A percentile compares a stretch with the other conserved stretches of the same genome.
These are phyloP conservation scores for Oscheius sp. DNA, from an alignment of 2,888 invertebrate species.

Conservation along the genomic window DNA sequence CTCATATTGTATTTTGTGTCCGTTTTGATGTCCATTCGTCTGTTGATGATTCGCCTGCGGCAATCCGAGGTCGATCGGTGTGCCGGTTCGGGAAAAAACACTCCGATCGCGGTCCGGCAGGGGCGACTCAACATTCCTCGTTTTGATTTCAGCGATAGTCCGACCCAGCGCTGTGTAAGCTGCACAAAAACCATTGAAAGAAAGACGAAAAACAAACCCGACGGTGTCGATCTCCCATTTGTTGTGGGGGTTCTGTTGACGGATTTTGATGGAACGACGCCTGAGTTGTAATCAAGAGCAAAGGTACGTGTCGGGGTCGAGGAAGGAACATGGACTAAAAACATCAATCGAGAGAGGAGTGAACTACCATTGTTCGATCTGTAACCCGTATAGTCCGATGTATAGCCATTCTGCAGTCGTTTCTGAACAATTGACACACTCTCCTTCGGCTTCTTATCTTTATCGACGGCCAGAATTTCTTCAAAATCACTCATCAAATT, in stretches of 20 bases:
- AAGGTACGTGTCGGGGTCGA: conserved; percentile 17
- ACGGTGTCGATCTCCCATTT: conserved; percentile 30
- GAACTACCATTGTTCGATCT: conserved; percentile 19
- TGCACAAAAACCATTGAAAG: neutral
- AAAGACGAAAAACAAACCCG: conserved; percentile 13
- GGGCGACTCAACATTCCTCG: conserved; percentile 48
- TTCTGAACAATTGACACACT: conserved; percentile 6
- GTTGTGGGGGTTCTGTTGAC: conserved; percentile 3
- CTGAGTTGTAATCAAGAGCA: conserved; percentile 25
- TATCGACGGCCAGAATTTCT: conserved; percentile 48
- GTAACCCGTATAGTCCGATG: conserved; percentile 51
- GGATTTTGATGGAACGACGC: conserved; percentile 20
- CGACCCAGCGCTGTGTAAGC: conserved; percentile 47
- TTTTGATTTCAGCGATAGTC: conserved; percentile 49
- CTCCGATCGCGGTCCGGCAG: conserved; percentile 34
- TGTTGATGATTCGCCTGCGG: conserved; percentile 21
- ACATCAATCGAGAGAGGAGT: neutral
- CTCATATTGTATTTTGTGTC: neutral
- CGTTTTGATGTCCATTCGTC: neutral
- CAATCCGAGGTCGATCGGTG: conserved; percentile 49
- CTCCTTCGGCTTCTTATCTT: neutral
- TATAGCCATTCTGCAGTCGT: conserved; percentile 46
- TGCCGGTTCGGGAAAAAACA: conserved; percentile 37
- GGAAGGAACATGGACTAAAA: conserved; percentile 10
- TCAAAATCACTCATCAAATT: conserved; percentile 67